These are phyloP conservation scores for Caretta caretta DNA, from an alignment of 2,113 vertebrate species.

Conservation along the genomic window DNA sequence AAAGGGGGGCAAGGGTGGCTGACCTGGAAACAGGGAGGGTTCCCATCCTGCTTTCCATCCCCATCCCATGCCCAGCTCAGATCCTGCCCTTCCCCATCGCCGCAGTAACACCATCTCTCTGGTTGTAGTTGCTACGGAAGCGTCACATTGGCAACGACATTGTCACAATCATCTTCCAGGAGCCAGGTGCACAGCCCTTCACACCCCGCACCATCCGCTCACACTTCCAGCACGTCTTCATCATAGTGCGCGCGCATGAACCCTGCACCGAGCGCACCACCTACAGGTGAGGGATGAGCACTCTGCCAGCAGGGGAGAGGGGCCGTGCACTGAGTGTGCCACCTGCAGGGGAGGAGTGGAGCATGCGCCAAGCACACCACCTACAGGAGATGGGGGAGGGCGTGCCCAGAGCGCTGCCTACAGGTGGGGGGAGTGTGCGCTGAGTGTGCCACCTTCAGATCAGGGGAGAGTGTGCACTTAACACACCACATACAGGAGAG, in stretches of 20 bases:
- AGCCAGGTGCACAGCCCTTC: constrained; percentile 89
- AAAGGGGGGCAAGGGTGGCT: not conserved
- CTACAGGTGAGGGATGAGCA: constrained; percentile 81
- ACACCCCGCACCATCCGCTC: constrained; percentile 91
- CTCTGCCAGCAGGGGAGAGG: too few species aligned
- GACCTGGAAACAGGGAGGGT: not conserved
- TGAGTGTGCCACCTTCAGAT: not conserved
- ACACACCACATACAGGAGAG: not conserved
- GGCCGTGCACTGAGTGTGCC: not conserved
- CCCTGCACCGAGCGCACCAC: constrained; percentile 85
- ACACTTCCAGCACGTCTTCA: constrained; percentile 93
- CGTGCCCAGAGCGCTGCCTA: not conserved
- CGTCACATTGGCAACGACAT: constrained; percentile 95
- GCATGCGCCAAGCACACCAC: not conserved
- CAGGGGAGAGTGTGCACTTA: not conserved
- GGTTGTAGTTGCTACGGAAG: constrained; percentile 87
- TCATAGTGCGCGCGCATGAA: constrained; percentile 86
- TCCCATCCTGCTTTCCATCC: not conserved
- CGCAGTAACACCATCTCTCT: not conserved
- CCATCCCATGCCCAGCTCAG: not conserved
- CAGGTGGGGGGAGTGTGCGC: not conserved
- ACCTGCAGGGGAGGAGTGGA: constrained; percentile 84
- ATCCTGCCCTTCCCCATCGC: not conserved
- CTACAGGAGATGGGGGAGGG: not conserved
- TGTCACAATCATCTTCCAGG: constrained; percentile 94